Percentiles rank a stretch among this genome's conserved stretches.
phyloP scores from a whole-genome alignment of 2,888 invertebrate genomes.

The Drosophila pegasa region DNA sequence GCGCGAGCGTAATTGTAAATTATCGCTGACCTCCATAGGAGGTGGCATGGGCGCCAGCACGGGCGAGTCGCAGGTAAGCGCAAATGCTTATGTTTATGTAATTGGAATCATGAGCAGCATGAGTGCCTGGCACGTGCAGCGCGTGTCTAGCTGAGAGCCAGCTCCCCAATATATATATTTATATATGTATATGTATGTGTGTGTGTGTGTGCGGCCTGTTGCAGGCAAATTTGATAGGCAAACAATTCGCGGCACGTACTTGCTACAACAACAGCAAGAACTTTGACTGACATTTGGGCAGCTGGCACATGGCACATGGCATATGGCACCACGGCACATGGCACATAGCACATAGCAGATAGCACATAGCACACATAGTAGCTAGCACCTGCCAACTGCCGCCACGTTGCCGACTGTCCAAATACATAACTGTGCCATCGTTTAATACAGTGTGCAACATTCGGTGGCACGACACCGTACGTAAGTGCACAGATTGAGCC shows the following conservation, averaged over 20 bases:
- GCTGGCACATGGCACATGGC: constrained; percentile 29
- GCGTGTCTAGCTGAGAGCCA: constrained; percentile 16
- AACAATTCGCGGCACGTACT: constrained; percentile 72
- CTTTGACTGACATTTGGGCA: constrained; percentile 47
- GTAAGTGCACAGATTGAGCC: constrained; percentile 6
- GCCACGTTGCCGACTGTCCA: constrained; percentile 2
- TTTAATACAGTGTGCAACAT: constrained; percentile 5
- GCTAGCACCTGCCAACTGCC: constrained; percentile 16
- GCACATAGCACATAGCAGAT: constrained; percentile 13
- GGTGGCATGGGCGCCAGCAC: constrained; percentile 8
- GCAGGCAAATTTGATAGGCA: constrained; percentile 64
- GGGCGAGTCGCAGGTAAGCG: constrained; percentile 63
- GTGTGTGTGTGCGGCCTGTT: constrained; percentile 42
- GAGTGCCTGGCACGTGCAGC: constrained; percentile 45
- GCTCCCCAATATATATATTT: neutral
- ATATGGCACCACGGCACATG: constrained; percentile 15
- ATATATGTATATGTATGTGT: neutral
- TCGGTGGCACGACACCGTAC: constrained; percentile 14
- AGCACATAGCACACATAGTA: neutral
- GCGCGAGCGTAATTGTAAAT: constrained; percentile 83
- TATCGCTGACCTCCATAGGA: constrained; percentile 69
- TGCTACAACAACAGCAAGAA: constrained; percentile 26
- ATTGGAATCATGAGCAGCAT: constrained; percentile 60
- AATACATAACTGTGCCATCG: constrained; percentile 5
- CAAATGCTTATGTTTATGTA: constrained; percentile 56